A percentile compares a stretch with the other conserved stretches of the same genome.
phyloP scores from a whole-genome alignment of 2,888 invertebrate species.

The Aquatica leii region DNA sequence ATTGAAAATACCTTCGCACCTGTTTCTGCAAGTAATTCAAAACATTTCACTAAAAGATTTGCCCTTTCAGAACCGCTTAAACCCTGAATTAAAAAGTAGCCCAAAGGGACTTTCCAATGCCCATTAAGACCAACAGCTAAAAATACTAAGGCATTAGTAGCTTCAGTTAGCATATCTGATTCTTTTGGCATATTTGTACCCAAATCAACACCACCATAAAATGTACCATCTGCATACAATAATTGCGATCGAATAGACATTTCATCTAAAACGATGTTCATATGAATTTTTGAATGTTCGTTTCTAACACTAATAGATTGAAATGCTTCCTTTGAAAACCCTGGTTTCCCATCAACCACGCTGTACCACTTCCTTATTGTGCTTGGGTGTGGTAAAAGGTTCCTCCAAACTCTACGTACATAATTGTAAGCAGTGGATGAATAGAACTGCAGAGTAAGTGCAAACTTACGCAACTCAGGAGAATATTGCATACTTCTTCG shows the following conservation, averaged over 20 bases:
- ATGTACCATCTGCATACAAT: too few species aligned
- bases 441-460: background rate
- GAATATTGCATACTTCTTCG: too few species aligned
- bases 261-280: too few species aligned
- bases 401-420: too few species aligned
- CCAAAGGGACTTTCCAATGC: background rate
- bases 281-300: too few species aligned
- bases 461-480: background rate
- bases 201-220: too few species aligned
- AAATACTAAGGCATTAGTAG: background rate
- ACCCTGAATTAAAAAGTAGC: background rate
- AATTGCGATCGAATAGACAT: too few species aligned
- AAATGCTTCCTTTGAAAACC: too few species aligned
- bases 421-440: background rate
- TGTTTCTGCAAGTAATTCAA: conserved; percentile 17
- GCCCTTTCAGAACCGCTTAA: background rate
- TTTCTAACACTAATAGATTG: too few species aligned
- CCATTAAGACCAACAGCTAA: too few species aligned
- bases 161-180: background rate
- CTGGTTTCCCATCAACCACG: background rate
- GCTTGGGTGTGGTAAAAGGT: too few species aligned
- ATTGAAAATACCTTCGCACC: conserved; percentile 38
- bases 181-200: background rate
- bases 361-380: background rate
- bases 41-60: background rate